Evolutionary conservation across 2,888 invertebrate species (phyloP), one percentile per base, ranked within the genome.

Genomic region (Pimpla rufipes): DNA sequence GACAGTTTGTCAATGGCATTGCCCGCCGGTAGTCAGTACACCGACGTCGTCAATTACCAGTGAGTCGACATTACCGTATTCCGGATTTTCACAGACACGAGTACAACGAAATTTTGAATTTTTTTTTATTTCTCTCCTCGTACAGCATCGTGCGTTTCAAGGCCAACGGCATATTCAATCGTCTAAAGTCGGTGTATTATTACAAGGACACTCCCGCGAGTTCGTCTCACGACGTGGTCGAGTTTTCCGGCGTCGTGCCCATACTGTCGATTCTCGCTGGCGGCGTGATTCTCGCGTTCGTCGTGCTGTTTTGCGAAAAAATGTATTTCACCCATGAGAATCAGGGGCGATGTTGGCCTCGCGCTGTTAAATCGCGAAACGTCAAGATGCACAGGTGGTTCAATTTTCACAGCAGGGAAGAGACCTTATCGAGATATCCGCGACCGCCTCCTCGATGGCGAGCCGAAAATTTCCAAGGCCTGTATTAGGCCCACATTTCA

Each of bases 91-190:
- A 2, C 42, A 42, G 7, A 42, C n/a, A 8, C 8, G 13, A 42
- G 13, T 8, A 2, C 42, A 42, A 42, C 7, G 8, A 2, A 42
- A 42, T 42, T 40, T 5, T 7, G 8, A 40, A 29, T 29, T 5
- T 5, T 29, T 3, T 29, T 42, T 16, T 29, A 23, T 37, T 59
- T 67, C 45, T 0, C 40, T 18, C 16, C n/a, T 42, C 29, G 64
- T 73, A 13, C 66, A 91, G 91, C 13, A 80, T 91, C 40, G 89
- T 88, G 35, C 88, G 86, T 62, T 88, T 90, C 67, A 83, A 86
- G 16, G 88, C 89, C 71, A 88, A 85, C 59, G 91, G 91, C 0
- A 62, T 91, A 23, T 21, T 91, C 13, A 82, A 81, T 45, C 89
- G 86, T 45, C 64, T 91, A 64, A 87, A 81, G 5, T 45, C 62